phyloP scores from a whole-genome alignment of 2,113 vertebrate genomes.

The Rhynchopsitta pachyrhyncha region DNA sequence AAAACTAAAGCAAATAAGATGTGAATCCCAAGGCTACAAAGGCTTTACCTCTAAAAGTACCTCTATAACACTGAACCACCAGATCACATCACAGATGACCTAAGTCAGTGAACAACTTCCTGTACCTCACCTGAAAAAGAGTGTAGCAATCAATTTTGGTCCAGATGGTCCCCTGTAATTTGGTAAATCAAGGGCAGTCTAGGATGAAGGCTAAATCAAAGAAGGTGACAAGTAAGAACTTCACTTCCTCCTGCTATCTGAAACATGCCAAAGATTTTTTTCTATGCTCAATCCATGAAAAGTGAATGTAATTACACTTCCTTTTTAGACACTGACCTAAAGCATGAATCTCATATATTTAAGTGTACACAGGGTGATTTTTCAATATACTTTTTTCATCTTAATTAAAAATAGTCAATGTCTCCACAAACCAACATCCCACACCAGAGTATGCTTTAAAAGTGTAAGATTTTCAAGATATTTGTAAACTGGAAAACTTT shows the following conservation, averaged over 20 bases:
- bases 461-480: background rate
- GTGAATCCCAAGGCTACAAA: background rate
- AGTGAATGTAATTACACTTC: background rate
- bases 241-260: background rate
- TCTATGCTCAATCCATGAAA: background rate
- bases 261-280: background rate
- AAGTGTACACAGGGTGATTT: background rate
- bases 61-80: background rate
- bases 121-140: background rate
- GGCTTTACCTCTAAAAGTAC: background rate
- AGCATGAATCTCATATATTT: background rate
- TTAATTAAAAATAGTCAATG: background rate
- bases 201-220: background rate
- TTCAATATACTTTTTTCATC: background rate
- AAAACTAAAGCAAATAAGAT: background rate
- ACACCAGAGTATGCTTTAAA: background rate
- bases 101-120: background rate
- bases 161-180: background rate
- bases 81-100: background rate
- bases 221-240: background rate
- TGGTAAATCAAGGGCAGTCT: background rate
- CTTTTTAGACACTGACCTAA: background rate
- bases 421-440: background rate
- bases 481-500: background rate
- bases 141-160: background rate